phyloP scores from a whole-genome alignment of 1,140 invertebrate genomes.

The Euwallacea fornicatus region DNA sequence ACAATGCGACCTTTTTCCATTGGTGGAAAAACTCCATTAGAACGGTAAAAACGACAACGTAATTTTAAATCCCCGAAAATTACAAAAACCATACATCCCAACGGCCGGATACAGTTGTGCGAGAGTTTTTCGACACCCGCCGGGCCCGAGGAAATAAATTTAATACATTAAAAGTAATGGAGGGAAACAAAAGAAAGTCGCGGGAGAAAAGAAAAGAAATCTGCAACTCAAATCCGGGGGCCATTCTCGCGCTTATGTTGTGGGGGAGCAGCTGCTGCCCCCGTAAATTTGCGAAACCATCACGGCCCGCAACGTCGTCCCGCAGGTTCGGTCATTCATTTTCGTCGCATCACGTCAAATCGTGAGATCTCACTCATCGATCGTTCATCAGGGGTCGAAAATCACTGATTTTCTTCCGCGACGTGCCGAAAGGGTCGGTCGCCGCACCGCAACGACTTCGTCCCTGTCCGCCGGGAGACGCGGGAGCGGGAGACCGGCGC shows the following conservation, averaged over 20 bases:
- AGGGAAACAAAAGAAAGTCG: constrained; percentile 21
- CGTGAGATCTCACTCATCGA: no score
- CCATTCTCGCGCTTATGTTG: constrained; percentile 33
- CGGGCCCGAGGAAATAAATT: constrained; percentile 20
- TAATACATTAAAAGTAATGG: constrained; percentile 35
- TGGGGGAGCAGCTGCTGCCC: constrained; percentile 30
- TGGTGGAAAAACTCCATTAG: not conserved
- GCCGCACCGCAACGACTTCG: no score
- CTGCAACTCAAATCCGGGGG: constrained; percentile 36
- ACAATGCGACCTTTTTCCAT: not conserved
- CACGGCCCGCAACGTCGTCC: no score
- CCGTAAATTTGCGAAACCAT: constrained; percentile 35
- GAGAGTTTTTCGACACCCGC: not conserved
- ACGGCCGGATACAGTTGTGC: no score
- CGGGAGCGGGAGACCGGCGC: no score
- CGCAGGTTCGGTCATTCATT: no score
- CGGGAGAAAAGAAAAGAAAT: constrained; percentile 31
- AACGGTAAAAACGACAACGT: not conserved
- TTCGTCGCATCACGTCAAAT: no score
- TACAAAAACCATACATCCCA: not conserved
- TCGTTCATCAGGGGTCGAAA: no score
- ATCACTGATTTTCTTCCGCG: no score
- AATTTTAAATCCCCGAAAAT: constrained; percentile 4
- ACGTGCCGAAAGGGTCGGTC: no score
- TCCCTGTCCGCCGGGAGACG: no score